phyloP scores from a whole-genome alignment of 2,797 vertebrate genomes.

The Thaleichthys pacificus region DNA sequence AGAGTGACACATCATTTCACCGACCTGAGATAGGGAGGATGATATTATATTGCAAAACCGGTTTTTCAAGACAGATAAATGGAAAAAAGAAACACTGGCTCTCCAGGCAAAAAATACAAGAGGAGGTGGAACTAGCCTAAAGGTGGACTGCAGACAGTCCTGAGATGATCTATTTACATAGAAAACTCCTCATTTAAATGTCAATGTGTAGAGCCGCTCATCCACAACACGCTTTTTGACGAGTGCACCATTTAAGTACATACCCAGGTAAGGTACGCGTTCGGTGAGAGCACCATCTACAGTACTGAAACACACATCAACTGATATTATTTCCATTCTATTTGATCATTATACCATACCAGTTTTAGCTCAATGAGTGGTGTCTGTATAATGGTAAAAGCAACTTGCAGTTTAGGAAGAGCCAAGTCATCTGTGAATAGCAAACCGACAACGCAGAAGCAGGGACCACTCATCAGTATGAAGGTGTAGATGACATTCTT shows the following conservation, averaged over 20 bases:
- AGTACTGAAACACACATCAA: too few species aligned
- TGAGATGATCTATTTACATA: too few species aligned
- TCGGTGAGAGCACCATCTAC: background rate
- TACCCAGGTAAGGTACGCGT: background rate
- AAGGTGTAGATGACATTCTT: too few species aligned
- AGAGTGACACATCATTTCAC: constrained; percentile 55
- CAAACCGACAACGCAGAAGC: too few species aligned
- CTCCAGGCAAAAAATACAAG: constrained; percentile 58
- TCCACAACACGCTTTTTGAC: background rate
- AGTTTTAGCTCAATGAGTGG: too few species aligned
- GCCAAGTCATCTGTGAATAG: too few species aligned
- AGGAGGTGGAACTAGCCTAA: constrained; percentile 61
- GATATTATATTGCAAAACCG: constrained; percentile 67
- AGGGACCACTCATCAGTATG: too few species aligned
- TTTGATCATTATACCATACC: too few species aligned
- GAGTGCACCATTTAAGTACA: background rate
- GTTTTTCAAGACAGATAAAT: constrained; percentile 62
- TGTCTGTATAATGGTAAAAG: too few species aligned
- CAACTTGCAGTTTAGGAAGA: too few species aligned
- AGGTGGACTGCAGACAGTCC: constrained; percentile 20
- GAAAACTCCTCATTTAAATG: background rate
- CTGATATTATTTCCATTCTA: too few species aligned
- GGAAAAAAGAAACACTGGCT: constrained; percentile 45
- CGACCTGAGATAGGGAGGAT: constrained; percentile 65
- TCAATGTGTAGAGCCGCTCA: background rate